Conservation (phyloP, 2,797 vertebrate genomes). For the Iguana delicatissima region DNA sequence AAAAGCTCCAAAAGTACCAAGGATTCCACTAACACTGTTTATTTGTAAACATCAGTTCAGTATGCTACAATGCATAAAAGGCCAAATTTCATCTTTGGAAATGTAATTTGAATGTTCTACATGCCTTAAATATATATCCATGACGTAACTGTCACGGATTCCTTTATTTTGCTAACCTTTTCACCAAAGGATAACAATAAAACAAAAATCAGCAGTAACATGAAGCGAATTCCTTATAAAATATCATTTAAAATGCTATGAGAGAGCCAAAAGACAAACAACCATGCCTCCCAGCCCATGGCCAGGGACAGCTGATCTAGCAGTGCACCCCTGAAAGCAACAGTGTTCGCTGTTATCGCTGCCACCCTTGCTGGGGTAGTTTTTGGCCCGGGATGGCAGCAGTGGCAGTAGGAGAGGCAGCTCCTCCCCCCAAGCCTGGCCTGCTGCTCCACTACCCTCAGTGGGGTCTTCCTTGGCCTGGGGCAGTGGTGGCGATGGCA, state of each 20-base stretch:
- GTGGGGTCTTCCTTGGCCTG: too few species aligned
- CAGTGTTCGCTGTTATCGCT: too few species aligned
- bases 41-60: neutral
- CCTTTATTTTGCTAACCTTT: neutral
- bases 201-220: neutral
- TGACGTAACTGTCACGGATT: neutral
- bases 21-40: neutral
- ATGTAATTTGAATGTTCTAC: neutral
- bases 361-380: too few species aligned
- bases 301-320: too few species aligned
- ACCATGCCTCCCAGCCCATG: too few species aligned
- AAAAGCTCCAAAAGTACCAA: neutral
- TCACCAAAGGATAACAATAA: neutral
- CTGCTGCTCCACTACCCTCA: too few species aligned
- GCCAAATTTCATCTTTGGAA: neutral
- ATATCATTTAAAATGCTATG: neutral
- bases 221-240: neutral
- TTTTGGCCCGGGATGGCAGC: too few species aligned
- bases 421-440: too few species aligned
- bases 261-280: neutral
- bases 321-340: too few species aligned
- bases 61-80: constrained; percentile 1
- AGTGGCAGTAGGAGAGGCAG: too few species aligned
- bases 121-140: neutral
- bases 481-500: too few species aligned